Conservation (phyloP, 2,888 invertebrate species). For the Physocephala rufipes region DNA sequence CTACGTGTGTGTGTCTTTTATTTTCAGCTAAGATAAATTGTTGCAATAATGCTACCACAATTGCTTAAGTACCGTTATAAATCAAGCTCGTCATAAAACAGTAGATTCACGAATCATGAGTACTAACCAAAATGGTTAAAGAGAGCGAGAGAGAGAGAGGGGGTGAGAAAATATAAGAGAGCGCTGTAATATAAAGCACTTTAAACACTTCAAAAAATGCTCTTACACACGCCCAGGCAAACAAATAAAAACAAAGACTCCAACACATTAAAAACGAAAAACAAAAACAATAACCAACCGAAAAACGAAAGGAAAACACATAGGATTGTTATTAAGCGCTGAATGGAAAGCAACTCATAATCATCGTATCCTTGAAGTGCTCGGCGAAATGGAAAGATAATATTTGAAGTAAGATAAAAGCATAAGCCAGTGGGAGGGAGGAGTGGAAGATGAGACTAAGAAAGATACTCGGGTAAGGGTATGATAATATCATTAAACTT, state of each 20-base stretch:
- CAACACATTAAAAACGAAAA: too few relatives aligned
- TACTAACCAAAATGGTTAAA: constrained; percentile 16
- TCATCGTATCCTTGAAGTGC: not conserved
- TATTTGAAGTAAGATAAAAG: not conserved
- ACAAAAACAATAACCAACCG: constrained; percentile 3
- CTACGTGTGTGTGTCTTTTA: not conserved
- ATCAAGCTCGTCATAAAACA: constrained; percentile 55
- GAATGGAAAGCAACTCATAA: not conserved
- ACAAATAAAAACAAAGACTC: not conserved
- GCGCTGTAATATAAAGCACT: too few relatives aligned
- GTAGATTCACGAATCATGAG: constrained; percentile 38
- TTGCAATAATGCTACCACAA: constrained; percentile 45
- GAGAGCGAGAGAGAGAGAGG: too few relatives aligned
- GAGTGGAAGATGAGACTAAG: not conserved
- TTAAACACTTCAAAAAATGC: too few relatives aligned
- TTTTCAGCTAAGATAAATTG: constrained; percentile 33
- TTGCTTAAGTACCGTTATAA: constrained; percentile 56
- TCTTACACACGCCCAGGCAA: not conserved
- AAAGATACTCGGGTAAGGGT: not conserved
- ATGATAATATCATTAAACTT: not conserved
- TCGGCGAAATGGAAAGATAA: not conserved
- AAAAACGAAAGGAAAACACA: not conserved
- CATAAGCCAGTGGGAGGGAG: not conserved
- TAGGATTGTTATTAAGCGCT: too few relatives aligned
- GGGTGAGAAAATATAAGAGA: too few relatives aligned